Conservation (phyloP, 2,113 vertebrate genomes). For the Pollimyrus isidori region DNA sequence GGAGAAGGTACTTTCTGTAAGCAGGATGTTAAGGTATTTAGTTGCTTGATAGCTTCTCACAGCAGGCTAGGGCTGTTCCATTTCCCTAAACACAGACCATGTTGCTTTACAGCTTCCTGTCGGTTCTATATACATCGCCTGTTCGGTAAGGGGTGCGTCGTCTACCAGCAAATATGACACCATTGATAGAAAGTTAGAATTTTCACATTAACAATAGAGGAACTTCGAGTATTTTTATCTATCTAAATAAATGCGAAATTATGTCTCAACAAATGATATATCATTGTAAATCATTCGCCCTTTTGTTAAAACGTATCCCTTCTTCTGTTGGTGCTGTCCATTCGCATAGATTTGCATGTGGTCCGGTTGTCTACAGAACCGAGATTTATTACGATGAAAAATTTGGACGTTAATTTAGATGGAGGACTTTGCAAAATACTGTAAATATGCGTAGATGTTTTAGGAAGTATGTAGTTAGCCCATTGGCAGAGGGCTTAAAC, state of each 20-base stretch:
- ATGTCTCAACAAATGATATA: background rate
- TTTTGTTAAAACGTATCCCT: background rate
- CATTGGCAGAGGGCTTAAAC: background rate
- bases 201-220: background rate
- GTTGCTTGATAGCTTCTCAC: background rate
- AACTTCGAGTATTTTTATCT: background rate
- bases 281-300: background rate
- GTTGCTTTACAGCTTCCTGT: conserved; percentile 2
- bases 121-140: background rate
- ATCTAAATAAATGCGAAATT: background rate
- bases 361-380: background rate
- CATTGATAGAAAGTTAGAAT: no score
- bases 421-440: background rate
- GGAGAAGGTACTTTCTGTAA: background rate
- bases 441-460: background rate
- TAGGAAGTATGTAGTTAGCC: background rate
- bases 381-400: background rate
- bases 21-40: background rate
- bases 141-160: background rate
- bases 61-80: background rate
- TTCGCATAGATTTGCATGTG: background rate
- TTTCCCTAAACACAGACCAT: conserved; percentile 18
- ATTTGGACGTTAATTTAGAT: background rate
- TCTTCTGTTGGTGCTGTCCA: background rate
- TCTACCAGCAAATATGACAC: background rate